phyloP scores from a whole-genome alignment of 2,888 invertebrate species.

The Rotaria sp. region DNA sequence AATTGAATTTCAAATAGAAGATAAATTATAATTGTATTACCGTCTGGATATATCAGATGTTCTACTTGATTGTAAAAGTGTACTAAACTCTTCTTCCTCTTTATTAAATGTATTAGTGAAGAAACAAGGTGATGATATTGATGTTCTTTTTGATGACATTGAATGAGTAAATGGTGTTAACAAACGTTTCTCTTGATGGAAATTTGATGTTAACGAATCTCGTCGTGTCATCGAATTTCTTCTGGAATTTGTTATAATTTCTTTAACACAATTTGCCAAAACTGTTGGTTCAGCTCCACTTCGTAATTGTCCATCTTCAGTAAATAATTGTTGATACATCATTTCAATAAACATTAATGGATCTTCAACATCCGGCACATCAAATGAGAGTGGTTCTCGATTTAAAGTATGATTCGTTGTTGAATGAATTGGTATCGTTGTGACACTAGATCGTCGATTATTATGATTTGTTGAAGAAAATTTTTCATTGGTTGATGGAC shows the following conservation, averaged over 20 bases:
- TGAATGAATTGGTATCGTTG: not conserved
- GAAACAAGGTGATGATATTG: not conserved
- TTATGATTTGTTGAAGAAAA: not conserved
- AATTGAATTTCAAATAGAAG: not conserved
- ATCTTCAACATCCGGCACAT: not conserved
- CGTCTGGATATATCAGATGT: not conserved
- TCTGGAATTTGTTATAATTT: not conserved
- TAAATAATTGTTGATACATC: constrained; percentile 20
- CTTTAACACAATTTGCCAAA: not conserved
- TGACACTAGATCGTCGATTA: not conserved
- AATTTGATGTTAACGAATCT: not conserved
- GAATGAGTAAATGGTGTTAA: not conserved
- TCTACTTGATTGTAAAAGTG: not conserved
- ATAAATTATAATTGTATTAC: not conserved
- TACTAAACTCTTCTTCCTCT: not conserved
- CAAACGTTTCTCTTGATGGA: not conserved
- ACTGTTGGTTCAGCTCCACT: not conserved
- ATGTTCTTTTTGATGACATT: not conserved
- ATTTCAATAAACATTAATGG: constrained; percentile 5
- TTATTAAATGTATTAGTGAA: not conserved
- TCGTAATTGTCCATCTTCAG: not conserved
- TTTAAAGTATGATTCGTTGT: not conserved
- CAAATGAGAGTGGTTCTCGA: not conserved
- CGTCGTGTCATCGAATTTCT: not conserved
- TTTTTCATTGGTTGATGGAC: no score